Evolutionary conservation across 2,888 invertebrate genomes (phyloP).

Genomic region (Caenorhabditis sp.): DNA sequence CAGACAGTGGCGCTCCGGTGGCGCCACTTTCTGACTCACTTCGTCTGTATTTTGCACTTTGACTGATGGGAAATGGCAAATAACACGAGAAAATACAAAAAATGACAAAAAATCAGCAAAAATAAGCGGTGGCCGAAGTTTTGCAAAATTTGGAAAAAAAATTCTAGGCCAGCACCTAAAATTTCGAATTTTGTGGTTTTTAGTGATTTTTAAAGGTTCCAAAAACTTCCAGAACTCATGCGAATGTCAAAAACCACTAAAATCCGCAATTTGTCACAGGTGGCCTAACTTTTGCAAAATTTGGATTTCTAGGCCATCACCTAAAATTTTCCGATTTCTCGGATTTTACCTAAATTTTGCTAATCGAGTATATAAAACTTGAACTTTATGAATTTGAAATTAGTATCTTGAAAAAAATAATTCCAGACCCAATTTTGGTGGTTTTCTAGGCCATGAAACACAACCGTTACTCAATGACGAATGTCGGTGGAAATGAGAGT

Average conservation of each 20-base stretch:
- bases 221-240: not conserved
- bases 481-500: constrained; percentile 8
- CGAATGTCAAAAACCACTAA: not conserved
- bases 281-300: not conserved
- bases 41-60: not conserved
- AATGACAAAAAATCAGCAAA: too few species aligned
- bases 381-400: too few species aligned
- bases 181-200: too few species aligned
- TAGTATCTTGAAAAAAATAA: too few species aligned
- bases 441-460: too few species aligned
- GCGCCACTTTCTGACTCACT: not conserved
- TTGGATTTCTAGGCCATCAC: not conserved
- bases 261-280: not conserved
- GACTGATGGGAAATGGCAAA: not conserved
- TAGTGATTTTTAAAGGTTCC: not conserved
- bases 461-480: not conserved
- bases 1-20: not conserved
- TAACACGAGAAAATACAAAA: not conserved
- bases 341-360: too few species aligned
- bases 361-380: too few species aligned
- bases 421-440: too few species aligned
- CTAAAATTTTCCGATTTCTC: too few species aligned
- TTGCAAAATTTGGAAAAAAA: not conserved
- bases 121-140: too few species aligned
- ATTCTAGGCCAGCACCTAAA: too few species aligned